phyloP scores from a whole-genome alignment of 2,797 vertebrate species.

The Poecilia velifera region DNA sequence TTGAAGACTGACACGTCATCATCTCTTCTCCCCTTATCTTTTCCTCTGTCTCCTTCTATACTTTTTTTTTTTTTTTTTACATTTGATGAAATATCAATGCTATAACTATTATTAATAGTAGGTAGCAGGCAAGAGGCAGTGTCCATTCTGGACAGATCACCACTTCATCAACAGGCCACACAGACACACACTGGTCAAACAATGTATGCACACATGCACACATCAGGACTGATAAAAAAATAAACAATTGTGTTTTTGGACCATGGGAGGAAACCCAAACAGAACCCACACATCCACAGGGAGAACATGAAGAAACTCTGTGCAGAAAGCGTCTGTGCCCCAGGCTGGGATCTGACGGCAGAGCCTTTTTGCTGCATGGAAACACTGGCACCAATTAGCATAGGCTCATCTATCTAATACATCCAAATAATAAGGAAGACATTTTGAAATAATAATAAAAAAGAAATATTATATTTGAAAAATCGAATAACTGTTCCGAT shows the following conservation, averaged over 20 bases:
- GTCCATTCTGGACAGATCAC: too few relatives aligned
- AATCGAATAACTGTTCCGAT: neutral
- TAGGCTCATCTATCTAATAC: neutral
- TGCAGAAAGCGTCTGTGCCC: neutral
- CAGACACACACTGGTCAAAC: neutral
- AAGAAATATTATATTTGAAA: neutral
- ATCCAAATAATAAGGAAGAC: neutral
- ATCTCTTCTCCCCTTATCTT: slow-evolving; percentile 19
- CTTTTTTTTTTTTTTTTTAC: neutral
- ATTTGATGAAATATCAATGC: neutral
- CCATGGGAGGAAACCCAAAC: neutral
- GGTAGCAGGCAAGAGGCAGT: too few relatives aligned
- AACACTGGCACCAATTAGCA: neutral
- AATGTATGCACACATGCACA: neutral
- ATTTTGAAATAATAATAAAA: neutral
- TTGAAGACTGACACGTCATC: slow-evolving; percentile 25
- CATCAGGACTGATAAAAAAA: neutral
- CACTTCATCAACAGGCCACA: neutral
- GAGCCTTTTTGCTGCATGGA: neutral
- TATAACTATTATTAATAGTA: too few relatives aligned
- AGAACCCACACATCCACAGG: neutral
- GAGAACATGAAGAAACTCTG: neutral
- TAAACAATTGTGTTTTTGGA: neutral
- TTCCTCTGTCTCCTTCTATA: slow-evolving; percentile 48
- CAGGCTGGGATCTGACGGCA: neutral